These are phyloP conservation scores for Drosophila funebris DNA, from an alignment of 1,140 invertebrate genomes.

Conservation along the genomic window DNA sequence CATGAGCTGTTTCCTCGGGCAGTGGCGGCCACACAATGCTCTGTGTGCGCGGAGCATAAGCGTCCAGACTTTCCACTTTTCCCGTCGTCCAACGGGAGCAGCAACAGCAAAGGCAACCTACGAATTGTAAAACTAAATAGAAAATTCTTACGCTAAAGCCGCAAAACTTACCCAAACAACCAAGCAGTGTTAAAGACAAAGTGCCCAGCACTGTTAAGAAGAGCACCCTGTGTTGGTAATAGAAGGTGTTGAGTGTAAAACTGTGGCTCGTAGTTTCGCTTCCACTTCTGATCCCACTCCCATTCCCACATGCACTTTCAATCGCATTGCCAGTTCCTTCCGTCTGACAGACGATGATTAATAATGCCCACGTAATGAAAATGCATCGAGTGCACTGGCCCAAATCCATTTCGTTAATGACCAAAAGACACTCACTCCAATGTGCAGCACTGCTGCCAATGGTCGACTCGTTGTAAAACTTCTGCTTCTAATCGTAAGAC, in stretches of 20 bases:
- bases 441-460: not conserved
- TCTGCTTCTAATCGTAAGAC: not conserved
- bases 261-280: constrained; percentile 4
- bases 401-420: constrained; percentile 68
- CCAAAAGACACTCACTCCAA: constrained; percentile 9
- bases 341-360: constrained; percentile 31
- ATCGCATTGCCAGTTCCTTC: constrained; percentile 2
- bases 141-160: not conserved
- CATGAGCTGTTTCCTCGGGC: constrained; percentile 35
- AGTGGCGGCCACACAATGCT: constrained; percentile 67
- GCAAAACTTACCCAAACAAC: constrained; percentile 43
- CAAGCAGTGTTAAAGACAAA: constrained; percentile 25
- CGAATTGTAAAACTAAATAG: not conserved
- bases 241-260: not conserved
- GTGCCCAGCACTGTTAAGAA: constrained; percentile 26
- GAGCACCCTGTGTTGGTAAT: constrained; percentile 18
- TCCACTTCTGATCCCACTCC: not conserved
- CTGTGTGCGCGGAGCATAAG: constrained; percentile 60
- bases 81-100: constrained; percentile 10
- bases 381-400: constrained; percentile 47
- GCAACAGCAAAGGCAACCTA: constrained; percentile 49
- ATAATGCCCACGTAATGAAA: constrained; percentile 50
- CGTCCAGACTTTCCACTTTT: constrained; percentile 38
- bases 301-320: not conserved
- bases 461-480: not conserved